Base-by-base conservation (phyloP, 2,888 invertebrate genomes). In the Idaea straminata region DNA sequence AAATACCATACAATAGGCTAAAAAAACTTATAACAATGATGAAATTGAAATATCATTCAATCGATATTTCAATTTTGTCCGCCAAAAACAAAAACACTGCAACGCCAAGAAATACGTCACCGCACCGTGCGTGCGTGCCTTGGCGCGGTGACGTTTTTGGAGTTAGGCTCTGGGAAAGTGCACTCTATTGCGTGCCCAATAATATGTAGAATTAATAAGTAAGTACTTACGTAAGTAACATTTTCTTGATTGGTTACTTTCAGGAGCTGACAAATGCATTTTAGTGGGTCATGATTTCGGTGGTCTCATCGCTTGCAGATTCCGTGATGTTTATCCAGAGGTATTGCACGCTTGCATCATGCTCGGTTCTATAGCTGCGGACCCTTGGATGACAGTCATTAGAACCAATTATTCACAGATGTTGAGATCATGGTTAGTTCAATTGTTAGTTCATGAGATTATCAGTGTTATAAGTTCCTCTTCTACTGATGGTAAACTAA, bases 211-310 rank as follows among this genome's bases (percentile, higher is more conserved):
- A 25, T 25, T 25, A 57, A 15, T 1, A 57, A 57, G 57, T 57
- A 57, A 7, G 10, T 57, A 57, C 57, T 57, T 57, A 57, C 57
- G 10, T 57, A 57, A 57, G 57, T 57, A 58, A 15, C 15, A 7
- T 61, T 25, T 36, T 35, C 5, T 25, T 5, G 15, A 13, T 7
- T 66, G 36, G 16, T 62, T 62, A 36, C 66, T 83, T 83, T 6
- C 76, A 94, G 94, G 93, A 65, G 87, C 89, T 35, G 86, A 93
- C 61, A 93, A 93, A 73, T 93, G 89, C 72, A 93, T 94, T 61
- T 76, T 96, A 13, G 90, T 95, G 2, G 92, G 93, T 0, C 96
- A 96, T 84, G 96, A 96, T 81, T 96, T 95, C 95, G 96, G 96
- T 66, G 95, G 94, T 62, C 69, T 93, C 10, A 81, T 96, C 2